Evolutionary conservation across 2,888 invertebrate species (phyloP).

Genomic region (Poecilus cupreus): DNA sequence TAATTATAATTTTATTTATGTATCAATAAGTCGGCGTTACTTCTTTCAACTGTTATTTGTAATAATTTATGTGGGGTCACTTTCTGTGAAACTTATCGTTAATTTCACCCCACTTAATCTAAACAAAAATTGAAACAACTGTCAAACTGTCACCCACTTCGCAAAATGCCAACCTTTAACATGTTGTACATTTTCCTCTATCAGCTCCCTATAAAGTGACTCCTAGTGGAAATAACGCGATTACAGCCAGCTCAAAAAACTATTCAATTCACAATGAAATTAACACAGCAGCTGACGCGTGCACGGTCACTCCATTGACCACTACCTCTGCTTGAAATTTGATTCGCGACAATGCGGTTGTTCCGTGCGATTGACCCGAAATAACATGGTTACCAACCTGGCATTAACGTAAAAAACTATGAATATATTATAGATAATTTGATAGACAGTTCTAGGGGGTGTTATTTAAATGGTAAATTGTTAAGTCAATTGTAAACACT

Average conservation of each 20-base stretch:
- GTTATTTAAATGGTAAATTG: constrained; percentile 25
- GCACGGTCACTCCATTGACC: constrained; percentile 15
- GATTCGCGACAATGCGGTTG: constrained; percentile 34
- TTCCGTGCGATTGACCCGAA: constrained; percentile 10
- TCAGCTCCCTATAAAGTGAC: neutral
- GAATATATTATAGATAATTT: constrained; percentile 38
- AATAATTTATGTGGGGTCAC: too few relatives aligned
- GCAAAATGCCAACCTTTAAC: neutral
- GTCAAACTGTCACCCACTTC: neutral
- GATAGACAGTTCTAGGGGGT: constrained; percentile 35
- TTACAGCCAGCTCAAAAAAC: constrained; percentile 16
- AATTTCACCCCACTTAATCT: neutral
- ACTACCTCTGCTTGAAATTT: constrained; percentile 17
- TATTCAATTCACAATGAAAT: constrained; percentile 34
- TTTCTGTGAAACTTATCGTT: neutral
- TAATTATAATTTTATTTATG: too few relatives aligned
- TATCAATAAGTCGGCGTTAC: too few relatives aligned
- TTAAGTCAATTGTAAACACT: constrained; percentile 3
- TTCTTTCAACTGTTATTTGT: too few relatives aligned
- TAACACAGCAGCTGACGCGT: constrained; percentile 35
- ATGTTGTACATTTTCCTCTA: constrained; percentile 9
- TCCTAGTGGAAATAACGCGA: constrained; percentile 27
- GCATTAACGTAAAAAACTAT: constrained; percentile 30
- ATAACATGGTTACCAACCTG: constrained; percentile 17
- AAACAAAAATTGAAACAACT: neutral